Evolutionary conservation across 2,888 invertebrate species (phyloP), one percentile per base, ranked within the genome.

Genomic region (Peribatodes rhomboidaria): DNA sequence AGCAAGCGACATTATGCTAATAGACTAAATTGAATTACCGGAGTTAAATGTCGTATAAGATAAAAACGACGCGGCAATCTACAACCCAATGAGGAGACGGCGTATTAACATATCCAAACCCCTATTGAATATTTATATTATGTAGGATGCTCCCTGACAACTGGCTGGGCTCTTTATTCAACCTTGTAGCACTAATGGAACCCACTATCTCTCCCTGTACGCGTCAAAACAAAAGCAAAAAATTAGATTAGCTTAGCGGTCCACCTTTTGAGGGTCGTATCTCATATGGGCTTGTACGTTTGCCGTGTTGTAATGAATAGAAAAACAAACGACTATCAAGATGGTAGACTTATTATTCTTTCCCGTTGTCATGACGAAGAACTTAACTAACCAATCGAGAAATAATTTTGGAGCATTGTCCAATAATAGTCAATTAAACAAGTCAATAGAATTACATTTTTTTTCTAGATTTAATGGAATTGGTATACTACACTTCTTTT

Each of bases 31-130:
- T 93, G 93, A 93, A 93, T 93, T 92, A 92, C 93, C 85, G 86
- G 92, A 92, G 93, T 92, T 93, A 93, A 93, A 93, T 93, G 93
- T 93, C 88, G 90, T 89, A 91, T 92, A 89, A 93, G 93, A 93
- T 93, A 93, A 93, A 93, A 93, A 93, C 93, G 92, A 92, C 88
- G 83, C 84, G 79, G 90, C 90, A 87, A 92, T 93, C 92, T 92
- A 92, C 92, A 90, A 92, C 82, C 92, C 92, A 91, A 92, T 92
- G 92, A 90, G 91, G 84, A 91, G 88, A 87, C 86, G 79, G 77
- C 79, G 83, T 85, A 92, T 93, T 93, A 89, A 90, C 92, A 93
- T 92, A 92, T 91, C 92, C 89, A 90, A 87, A 86, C 84, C 85
- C 85, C 88, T 89, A 91, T 92, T 93, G 93, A 92, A 93, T 93